These are phyloP conservation scores for Peromyscus attwateri DNA, from an alignment of 2,797 vertebrate genomes.

Conservation along the genomic window DNA sequence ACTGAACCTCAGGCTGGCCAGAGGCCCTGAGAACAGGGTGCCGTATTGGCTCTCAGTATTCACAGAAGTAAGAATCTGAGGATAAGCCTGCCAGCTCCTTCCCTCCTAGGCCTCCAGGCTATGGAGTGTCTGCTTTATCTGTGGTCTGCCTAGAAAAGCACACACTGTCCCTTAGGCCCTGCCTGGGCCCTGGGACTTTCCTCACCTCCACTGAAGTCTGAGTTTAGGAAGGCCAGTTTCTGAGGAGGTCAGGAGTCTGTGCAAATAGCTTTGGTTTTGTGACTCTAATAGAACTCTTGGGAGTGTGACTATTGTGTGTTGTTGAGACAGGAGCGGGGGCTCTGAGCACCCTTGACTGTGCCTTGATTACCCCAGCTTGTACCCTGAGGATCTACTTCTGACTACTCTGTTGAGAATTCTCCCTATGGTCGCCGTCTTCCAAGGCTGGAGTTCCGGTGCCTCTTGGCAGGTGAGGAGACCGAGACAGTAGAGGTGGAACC, in stretches of 20 bases:
- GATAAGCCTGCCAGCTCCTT: neutral
- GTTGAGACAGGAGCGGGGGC: neutral
- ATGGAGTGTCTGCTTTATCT: neutral
- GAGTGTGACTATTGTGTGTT: too few species aligned
- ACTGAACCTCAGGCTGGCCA: neutral
- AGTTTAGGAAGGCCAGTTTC: neutral
- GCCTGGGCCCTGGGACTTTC: neutral
- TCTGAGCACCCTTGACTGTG: neutral
- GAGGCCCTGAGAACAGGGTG: neutral
- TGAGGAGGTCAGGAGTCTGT: neutral
- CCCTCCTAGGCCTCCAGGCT: neutral
- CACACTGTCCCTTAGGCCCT: neutral
- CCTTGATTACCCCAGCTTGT: neutral
- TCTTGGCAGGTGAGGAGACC: neutral
- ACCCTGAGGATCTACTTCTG: neutral
- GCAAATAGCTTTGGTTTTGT: neutral
- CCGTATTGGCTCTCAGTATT: neutral
- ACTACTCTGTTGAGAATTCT: neutral
- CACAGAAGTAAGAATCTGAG: rapidly evolving
- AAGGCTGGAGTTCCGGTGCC: neutral
- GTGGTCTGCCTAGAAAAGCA: neutral
- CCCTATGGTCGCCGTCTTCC: neutral
- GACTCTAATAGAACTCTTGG: neutral
- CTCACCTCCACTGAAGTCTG: neutral
- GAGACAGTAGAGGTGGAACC: neutral